Conservation (phyloP, 1,140 invertebrate species). For the Drosophila tani region DNA sequence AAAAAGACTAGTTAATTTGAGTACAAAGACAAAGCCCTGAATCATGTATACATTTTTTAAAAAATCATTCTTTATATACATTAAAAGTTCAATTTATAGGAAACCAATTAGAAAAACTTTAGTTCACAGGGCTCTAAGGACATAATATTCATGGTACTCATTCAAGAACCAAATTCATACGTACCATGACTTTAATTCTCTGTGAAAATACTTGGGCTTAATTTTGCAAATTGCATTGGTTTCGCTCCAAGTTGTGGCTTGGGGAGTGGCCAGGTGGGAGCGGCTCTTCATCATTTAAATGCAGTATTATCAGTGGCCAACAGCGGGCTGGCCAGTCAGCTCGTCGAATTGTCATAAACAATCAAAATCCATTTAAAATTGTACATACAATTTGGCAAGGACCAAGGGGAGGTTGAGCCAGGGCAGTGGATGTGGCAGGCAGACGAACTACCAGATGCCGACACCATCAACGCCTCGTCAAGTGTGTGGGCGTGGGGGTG, state of each 20-base stretch:
- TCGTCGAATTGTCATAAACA: conserved; percentile 81
- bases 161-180: background rate
- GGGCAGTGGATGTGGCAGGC: conserved; percentile 2
- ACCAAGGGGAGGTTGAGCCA: background rate
- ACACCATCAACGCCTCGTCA: conserved; percentile 61
- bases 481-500: conserved; percentile 56
- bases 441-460: conserved; percentile 53
- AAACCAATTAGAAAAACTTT: background rate
- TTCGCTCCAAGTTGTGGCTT: conserved; percentile 3
- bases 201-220: conserved; percentile 27
- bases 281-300: conserved; percentile 72
- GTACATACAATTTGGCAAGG: conserved; percentile 76
- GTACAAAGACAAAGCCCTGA: background rate
- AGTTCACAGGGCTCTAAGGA: background rate
- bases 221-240: conserved; percentile 44
- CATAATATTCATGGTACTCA: background rate
- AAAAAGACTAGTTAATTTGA: conserved; percentile 4
- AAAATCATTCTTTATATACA: no score
- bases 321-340: conserved; percentile 70
- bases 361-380: conserved; percentile 84
- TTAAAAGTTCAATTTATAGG: background rate
- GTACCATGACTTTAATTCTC: background rate
- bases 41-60: no score
- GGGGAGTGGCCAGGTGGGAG: conserved; percentile 18
- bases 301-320: conserved; percentile 77